Conservation (phyloP, 1,140 invertebrate genomes). For the Akabosia matsudoensis region DNA sequence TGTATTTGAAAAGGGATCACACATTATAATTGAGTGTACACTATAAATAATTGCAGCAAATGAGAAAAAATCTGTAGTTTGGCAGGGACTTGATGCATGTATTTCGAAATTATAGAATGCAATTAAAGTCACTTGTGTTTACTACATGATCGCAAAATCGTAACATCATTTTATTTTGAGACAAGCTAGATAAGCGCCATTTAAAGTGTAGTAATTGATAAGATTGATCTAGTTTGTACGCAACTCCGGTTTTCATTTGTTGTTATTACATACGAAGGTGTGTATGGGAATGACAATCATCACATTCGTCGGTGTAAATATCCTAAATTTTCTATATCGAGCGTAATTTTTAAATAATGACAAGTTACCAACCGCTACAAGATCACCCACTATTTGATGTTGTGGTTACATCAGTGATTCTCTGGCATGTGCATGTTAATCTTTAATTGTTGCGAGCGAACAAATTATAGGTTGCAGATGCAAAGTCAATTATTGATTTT, state of each 20-base stretch:
- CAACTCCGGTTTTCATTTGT: background rate
- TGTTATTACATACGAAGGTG: background rate
- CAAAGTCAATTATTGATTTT: background rate
- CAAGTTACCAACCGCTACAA: too few species aligned
- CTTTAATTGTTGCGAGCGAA: background rate
- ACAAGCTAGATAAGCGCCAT: too few species aligned
- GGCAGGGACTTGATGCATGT: too few species aligned
- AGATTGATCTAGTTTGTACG: constrained; percentile 1
- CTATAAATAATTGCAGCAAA: too few species aligned
- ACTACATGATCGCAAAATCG: too few species aligned
- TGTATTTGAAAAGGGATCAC: too few species aligned
- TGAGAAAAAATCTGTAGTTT: too few species aligned
- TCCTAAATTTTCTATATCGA: background rate
- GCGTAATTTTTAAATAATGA: too few species aligned
- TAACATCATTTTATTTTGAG: too few species aligned
- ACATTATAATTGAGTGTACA: too few species aligned
- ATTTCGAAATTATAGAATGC: too few species aligned
- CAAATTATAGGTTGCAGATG: background rate
- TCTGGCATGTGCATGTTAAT: background rate
- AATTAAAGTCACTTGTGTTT: too few species aligned
- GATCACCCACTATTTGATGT: background rate
- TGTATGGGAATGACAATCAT: background rate
- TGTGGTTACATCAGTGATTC: background rate
- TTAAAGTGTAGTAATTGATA: background rate
- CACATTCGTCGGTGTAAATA: background rate